Conservation (phyloP, 2,113 vertebrate species). For the Aix galericulata region DNA sequence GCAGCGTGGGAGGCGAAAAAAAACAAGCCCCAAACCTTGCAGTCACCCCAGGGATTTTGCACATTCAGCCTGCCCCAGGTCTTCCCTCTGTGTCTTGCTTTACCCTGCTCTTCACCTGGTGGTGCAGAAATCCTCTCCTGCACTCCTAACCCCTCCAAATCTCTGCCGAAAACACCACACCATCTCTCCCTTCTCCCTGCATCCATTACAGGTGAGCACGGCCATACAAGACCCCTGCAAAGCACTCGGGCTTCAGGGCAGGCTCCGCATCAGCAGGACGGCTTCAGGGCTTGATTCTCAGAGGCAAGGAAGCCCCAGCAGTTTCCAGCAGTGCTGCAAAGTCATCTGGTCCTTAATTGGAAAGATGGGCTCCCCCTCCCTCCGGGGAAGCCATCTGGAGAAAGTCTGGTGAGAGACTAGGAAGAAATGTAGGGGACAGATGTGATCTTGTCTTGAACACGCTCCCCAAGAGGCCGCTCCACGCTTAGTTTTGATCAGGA, state of each 20-base stretch:
- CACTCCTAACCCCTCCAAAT: neutral
- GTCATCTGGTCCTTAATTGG: neutral
- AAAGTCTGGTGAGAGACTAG: neutral
- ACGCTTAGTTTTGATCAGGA: neutral
- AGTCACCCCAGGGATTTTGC: neutral
- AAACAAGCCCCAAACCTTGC: too few relatives aligned
- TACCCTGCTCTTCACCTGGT: fast-evolving
- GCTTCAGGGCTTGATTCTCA: neutral
- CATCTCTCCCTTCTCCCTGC: neutral
- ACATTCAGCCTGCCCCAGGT: neutral
- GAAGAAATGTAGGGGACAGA: neutral
- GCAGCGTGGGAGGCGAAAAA: neutral
- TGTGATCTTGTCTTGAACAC: neutral
- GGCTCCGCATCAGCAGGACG: fast-evolving
- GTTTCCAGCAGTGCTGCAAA: neutral
- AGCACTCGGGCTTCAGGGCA: fast-evolving
- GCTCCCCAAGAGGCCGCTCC: neutral
- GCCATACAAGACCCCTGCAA: fast-evolving
- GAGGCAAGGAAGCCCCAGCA: neutral
- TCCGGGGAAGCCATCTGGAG: neutral
- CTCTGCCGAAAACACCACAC: neutral
- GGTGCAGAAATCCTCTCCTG: neutral
- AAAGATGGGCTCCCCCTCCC: neutral
- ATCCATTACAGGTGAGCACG: neutral
- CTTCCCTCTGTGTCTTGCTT: neutral